phyloP scores from a whole-genome alignment of 1,140 invertebrate genomes.

The Hormaphis cornu region DNA sequence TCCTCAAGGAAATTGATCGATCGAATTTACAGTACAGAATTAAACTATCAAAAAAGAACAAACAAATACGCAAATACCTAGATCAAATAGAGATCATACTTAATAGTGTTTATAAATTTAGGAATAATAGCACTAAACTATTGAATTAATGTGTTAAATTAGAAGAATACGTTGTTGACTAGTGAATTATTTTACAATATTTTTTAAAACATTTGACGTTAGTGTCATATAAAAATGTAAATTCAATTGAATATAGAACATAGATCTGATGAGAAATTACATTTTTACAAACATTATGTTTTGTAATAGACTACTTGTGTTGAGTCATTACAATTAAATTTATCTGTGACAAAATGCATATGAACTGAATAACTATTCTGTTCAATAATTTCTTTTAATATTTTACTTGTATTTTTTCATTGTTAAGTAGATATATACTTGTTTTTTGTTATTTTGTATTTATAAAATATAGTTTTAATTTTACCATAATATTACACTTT shows the following conservation, averaged over 20 bases:
- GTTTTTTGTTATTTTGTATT: too few species aligned
- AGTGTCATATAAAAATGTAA: too few species aligned
- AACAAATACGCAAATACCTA: constrained; percentile 4
- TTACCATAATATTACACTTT: too few species aligned
- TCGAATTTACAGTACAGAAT: not conserved
- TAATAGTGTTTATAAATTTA: constrained; percentile 4
- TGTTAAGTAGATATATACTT: too few species aligned
- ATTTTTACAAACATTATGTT: not conserved
- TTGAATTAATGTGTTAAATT: not conserved
- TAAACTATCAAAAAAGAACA: constrained; percentile 6
- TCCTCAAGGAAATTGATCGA: not conserved
- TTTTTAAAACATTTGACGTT: not conserved
- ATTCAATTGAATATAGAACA: not conserved
- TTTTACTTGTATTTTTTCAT: too few species aligned
- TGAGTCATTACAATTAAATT: not conserved
- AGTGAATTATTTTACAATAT: not conserved
- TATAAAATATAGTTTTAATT: too few species aligned
- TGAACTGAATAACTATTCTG: too few species aligned
- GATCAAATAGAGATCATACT: constrained; percentile 3
- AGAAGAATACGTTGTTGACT: not conserved
- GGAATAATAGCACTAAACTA: not conserved
- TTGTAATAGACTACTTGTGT: not conserved
- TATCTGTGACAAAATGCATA: too few species aligned
- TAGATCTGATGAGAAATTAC: not conserved
- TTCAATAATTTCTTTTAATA: too few species aligned